Base-by-base conservation (phyloP, 1,140 invertebrate species). In the Sweltsa coloradensis region DNA sequence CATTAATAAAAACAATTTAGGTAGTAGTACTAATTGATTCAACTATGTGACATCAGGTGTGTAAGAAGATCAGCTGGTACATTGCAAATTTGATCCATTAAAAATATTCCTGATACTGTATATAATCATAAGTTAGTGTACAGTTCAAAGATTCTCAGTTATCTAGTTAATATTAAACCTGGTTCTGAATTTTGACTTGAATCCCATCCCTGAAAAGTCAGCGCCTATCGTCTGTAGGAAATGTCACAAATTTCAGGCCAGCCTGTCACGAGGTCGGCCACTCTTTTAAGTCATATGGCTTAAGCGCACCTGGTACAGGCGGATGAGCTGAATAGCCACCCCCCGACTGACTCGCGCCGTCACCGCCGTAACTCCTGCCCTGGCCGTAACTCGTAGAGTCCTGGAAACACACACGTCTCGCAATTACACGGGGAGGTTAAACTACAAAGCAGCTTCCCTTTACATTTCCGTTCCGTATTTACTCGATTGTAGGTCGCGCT, bases 271-370 rank as follows among this genome's bases (percentile, higher is more conserved):
- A 72, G 60, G 70, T 66, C 61, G 69, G 69, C 72, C 72, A 74
- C 61, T 74, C 71, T 70, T 72, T 73, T 65, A 70, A 73, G 65
- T 74, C 72, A 68, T 71, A 74, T 58, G 65, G 29, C 65, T 69
- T 72, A 70, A n/a, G n/a, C 60, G 67, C 68, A 59, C 66, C 66
- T 54, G 68, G 67, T 63, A 68, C 67, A 61, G 68, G 66, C 51
- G 67, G 66, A 60, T 66, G 69, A 60, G 65, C 62, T 53, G 66
- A 65, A 65, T 74, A 74, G 68, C 71, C 71, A 69, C 69, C 71
- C 69, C 70, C 70, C 57, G 64, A 67, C 61, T 51, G 50, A 21
- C 65, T 68, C 58, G 67, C 63, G 53, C 62, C 66, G 59, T 64
- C 55, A 6, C 21, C 57, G 39, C 56, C 55, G 51, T 59, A 58